Evolutionary conservation across 2,797 vertebrate genomes (phyloP), one percentile per base, ranked within the genome.

Genomic region (Glyptemys insculpta): DNA sequence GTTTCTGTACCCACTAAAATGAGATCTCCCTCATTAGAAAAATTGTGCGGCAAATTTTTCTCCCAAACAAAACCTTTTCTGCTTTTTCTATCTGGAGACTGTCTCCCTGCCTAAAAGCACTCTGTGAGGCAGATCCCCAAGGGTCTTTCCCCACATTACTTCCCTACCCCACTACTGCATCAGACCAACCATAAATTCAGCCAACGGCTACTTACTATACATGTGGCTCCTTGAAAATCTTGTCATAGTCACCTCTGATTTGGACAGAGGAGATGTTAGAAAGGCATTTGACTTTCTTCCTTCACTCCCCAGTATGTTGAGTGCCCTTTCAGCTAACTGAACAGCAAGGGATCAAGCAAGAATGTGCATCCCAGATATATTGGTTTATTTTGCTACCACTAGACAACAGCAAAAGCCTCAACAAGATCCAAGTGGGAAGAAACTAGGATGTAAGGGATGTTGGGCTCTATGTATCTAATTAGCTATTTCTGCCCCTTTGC

Each of bases 301-400:
- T 76, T 57, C 23, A 2, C 15, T n/a, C 21, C 52, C 19, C 34
- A 4, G 19, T 0, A 5, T 8, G 68, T 21, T 41, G 68, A 41
- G 19, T 11, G 9, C 19, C n/a, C 5, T 72, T 68, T 5, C 56
- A 81, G 87, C 56, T 94, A 84, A 92, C 1, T 18, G 84, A 59
- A 68, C 81, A 81, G 54, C 83, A 2, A 79, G 85, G 93, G 89
- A 95, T 56, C 52, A 2, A 92, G 8, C 37, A 34, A 85, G 27
- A 76, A 0, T 5, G 1, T 68, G 19, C 65, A 78, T 74, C 27
- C 76, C 2, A 0, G 78, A 1, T 1, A 1, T 8, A 0, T 0
- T 50, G 54, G 34, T 57, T 89, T 25, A 0, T 91, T 95, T 89
- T 57, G 21, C 81, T 79, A 6, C 18, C 0, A 0, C 47, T 87